These are phyloP conservation scores for Stictocephala bisonia DNA, from an alignment of 2,888 invertebrate species.

Conservation along the genomic window DNA sequence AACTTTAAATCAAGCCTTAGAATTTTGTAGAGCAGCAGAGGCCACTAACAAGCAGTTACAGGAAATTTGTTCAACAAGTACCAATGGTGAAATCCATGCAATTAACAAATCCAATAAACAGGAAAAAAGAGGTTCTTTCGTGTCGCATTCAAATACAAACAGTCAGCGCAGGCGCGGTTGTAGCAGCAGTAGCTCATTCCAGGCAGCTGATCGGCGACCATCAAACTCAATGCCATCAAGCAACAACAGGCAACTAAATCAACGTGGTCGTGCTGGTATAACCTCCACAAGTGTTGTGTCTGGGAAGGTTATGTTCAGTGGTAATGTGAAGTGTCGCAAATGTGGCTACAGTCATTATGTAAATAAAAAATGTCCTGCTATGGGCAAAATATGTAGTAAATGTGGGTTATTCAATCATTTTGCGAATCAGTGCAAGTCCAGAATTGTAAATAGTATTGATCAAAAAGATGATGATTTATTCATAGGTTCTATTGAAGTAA, in stretches of 20 bases:
- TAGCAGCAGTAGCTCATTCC: no score
- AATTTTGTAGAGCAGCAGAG: constrained; percentile 12
- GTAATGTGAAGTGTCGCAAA: constrained; percentile 46
- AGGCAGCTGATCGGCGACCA: no score
- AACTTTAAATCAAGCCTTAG: constrained; percentile 19
- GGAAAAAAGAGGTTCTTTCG: no score
- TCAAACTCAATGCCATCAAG: no score
- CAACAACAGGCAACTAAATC: no score
- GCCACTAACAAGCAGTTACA: not conserved
- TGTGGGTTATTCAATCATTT: constrained; percentile 51
- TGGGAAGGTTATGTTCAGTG: no score
- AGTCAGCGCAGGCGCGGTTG: no score
- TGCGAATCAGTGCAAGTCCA: constrained; percentile 10
- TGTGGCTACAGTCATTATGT: constrained; percentile 47
- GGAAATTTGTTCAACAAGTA: not conserved
- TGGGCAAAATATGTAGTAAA: constrained; percentile 45
- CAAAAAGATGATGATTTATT: not conserved
- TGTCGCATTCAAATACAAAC: no score
- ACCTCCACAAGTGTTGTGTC: no score
- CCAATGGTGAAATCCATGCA: not conserved
- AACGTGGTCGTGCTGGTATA: no score
- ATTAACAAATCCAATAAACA: not conserved
- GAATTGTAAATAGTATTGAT: not conserved
- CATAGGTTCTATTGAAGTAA: not conserved
- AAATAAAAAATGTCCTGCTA: constrained; percentile 51